Conservation (phyloP, 2,888 invertebrate genomes). For the Mechanitis messenoides region DNA sequence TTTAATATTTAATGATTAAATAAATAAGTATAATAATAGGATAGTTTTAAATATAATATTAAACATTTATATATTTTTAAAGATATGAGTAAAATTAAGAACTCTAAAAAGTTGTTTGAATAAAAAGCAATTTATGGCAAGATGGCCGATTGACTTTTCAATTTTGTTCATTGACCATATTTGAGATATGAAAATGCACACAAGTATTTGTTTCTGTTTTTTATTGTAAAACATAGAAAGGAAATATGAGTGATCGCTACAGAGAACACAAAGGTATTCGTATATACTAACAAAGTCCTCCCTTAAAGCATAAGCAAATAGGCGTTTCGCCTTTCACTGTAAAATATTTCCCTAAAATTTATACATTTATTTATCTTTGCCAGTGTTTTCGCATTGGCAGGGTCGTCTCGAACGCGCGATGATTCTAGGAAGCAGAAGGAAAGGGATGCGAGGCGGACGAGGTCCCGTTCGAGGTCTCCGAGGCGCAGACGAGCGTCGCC, state of each 20-base stretch:
- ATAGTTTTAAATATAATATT: no score
- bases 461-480: conserved; percentile 52
- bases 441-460: conserved; percentile 40
- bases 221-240: conserved; percentile 3
- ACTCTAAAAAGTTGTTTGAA: background rate
- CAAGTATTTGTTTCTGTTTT: conserved; percentile 7
- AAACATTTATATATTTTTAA: no score
- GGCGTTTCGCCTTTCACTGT: conserved; percentile 25
- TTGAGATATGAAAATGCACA: conserved; percentile 18
- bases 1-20: no score
- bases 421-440: conserved; percentile 65
- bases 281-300: conserved; percentile 32
- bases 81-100: background rate
- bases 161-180: conserved; percentile 2
- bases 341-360: conserved; percentile 39
- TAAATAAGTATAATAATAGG: no score
- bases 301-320: background rate
- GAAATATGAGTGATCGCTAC: conserved; percentile 52
- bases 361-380: conserved; percentile 78
- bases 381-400: conserved; percentile 87
- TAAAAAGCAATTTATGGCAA: conserved; percentile 5
- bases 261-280: conserved; percentile 60
- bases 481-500: conserved; percentile 42
- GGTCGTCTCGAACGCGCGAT: conserved; percentile 78
- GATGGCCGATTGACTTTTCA: conserved; percentile 22